Conservation (phyloP, 2,888 invertebrate genomes). For the Andrena bucephala region DNA sequence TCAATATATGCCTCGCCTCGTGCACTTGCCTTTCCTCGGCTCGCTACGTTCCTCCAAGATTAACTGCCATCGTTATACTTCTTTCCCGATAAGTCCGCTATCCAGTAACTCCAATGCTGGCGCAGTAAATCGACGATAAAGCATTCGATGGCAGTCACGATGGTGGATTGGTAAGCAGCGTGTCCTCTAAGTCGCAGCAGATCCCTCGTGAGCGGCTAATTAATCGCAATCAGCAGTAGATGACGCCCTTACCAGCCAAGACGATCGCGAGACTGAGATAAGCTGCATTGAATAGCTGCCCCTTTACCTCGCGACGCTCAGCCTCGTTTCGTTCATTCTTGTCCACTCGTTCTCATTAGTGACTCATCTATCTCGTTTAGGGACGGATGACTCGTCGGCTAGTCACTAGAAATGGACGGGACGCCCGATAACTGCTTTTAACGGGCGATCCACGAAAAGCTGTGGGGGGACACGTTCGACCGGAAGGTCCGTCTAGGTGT, state of each 20-base stretch:
- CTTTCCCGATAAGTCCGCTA: not conserved
- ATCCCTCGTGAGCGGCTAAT: conserved; percentile 63
- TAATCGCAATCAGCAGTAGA: conserved; percentile 73
- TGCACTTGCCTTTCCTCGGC: not conserved
- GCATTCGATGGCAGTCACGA: not conserved
- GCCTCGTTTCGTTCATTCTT: conserved; percentile 51
- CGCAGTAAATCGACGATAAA: conserved; percentile 14
- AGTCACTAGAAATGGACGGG: conserved; percentile 10
- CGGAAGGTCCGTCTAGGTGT: conserved; percentile 52
- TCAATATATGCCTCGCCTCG: not conserved
- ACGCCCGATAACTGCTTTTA: conserved; percentile 45
- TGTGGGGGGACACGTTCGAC: conserved; percentile 4
- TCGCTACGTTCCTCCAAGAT: not conserved
- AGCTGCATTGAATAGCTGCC: conserved; percentile 50
- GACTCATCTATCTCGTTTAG: conserved; percentile 69
- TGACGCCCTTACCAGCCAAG: conserved; percentile 67
- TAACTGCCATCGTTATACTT: not conserved
- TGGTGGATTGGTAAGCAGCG: conserved; percentile 39
- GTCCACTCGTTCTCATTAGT: conserved; percentile 71
- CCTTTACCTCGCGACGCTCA: conserved; percentile 20
- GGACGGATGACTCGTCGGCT: conserved; percentile 51
- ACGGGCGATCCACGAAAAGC: conserved; percentile 23
- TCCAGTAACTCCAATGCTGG: not conserved
- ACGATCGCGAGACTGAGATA: conserved; percentile 70
- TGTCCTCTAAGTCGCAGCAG: conserved; percentile 36